Base-by-base conservation (phyloP, 2,888 invertebrate genomes). In the Eilema sororculum region DNA sequence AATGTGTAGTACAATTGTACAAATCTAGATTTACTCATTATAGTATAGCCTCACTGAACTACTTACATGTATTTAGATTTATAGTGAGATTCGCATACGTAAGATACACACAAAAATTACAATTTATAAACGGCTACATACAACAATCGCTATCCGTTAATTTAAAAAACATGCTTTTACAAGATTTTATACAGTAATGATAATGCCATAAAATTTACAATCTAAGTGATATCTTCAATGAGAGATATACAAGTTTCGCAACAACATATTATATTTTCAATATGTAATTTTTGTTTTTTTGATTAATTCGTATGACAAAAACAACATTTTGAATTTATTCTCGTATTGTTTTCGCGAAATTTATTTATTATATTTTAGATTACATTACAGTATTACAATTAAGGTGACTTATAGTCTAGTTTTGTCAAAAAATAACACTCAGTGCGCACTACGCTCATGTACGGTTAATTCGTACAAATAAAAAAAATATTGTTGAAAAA, bases 131-230 rank as follows among this genome's bases (percentile, higher is more conserved):
- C 73, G 71, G 68, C 83, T 82, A 81, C 81, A 24, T 72, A 75
- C 73, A 78, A 79, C 78, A 73, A 71, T 65, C 72, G 74, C 77
- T 66, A 75, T 74, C n/a, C 59, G 71, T 70, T 73, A 73, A 68
- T 77, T n/a, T 75, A 82, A 76, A 80, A 70, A 41, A 72, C 78
- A 68, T 69, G 74, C 24, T 68, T 65, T 74, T 68, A 74, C 78
- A 75, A 78, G 73, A 74, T 75, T 79, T 75, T 81, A 77, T 75
- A 80, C 80, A 74, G 30, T 78, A 78, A 82, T 79, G 71, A 81
- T 75, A 77, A 73, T 75, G 69, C 58, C 73, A 69, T 82, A 80
- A 59, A 76, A 80, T 82, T 73, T 80, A 80, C 82, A 78, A 62
- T 46, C 80, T 82, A 80, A 72, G 76, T 83, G 79, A 81, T 81